Base-by-base conservation (phyloP, 2,888 invertebrate genomes). In the Drosophila algonquin region DNA sequence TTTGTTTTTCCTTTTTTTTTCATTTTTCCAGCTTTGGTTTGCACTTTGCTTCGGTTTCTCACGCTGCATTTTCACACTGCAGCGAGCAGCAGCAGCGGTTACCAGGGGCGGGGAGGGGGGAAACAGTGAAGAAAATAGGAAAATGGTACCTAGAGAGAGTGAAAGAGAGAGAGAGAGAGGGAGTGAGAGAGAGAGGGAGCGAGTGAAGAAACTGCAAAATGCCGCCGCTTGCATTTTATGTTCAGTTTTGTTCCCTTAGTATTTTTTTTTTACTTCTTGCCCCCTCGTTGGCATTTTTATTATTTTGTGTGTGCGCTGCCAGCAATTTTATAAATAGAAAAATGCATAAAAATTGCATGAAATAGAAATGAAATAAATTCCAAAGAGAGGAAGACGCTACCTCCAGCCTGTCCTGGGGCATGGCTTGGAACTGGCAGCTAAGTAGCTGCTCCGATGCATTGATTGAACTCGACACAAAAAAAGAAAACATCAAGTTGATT, bases 211-310 rank as follows among this genome's bases (percentile, higher is more conserved):
- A 62, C 69, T 77, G 81, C 71, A 60, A 85, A 85, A 78, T 82
- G 82, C 81, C 82, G 71, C 71, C 63, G 69, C 80, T 81, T 81
- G 81, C 84, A 76, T 86, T 82, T 82, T 79, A 79, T 79, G 75
- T 63, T 67, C 55, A 52, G 30, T 57, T 53, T 58, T 73, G 63
- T 60, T 62, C 18, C 53, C 35, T 40, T 61, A 50, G 14, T 47
- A 7, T 57, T 47, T 57, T 69, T 63, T 54, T 59, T 67, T 51
- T n/a, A n/a, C n/a, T 47, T 53, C 30, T 8, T 30, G 30, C 12
- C 45, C 30, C 40, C 52, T 52, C 63, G 59, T 54, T 76, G 75
- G 60, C 73, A 73, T 75, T 81, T 81, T 78, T 75, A 65, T 76
- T 64, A 70, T 75, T 60, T 53, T 59, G 55, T 63, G 68, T 65